Evolutionary conservation across 2,113 vertebrate species (phyloP), one percentile per base, ranked within the genome.

Genomic region (Mastomys coucha): DNA sequence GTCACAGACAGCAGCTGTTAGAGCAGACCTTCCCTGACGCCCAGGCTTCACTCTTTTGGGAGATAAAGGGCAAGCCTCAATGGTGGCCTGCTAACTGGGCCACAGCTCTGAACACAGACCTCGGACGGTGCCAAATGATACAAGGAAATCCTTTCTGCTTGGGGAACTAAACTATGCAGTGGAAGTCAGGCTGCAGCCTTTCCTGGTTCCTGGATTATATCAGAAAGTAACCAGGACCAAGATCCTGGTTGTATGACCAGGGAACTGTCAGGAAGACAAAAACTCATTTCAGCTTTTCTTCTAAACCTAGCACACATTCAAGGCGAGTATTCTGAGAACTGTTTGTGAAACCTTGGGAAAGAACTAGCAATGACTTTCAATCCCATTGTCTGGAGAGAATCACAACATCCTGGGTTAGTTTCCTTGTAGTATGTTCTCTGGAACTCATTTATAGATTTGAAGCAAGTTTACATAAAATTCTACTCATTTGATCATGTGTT

Each of bases 131-230:
- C 91, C 91, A 90, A 92, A 53, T 7, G 65, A 80, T 33, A 91
- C 51, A 45, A 45, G 88, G 65, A 92, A 94, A 87, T 84, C 72
- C 72, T 76, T 90, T 88, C 86, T 76, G 91, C 51, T 84, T 84
- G 84, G n/a, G 69, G n/a, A 93, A 77, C 45, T 36, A 95, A 96
- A 70, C 45, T 45, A 36, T 11, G 8, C 26, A 53, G 8, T 17
- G 51, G 53, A 85, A 88, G 39, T 20, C 24, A 65, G 76, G 63
- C 73, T 89, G 36, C 11, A 3, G 42, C 60, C 51, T 87, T 72
- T 93, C 82, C 51, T 80, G 73, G 76, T 49, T 91, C 94, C 82
- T 65, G 45, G 12, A 77, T 92, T 85, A 49, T 81, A 86, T 77
- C 91, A 91, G 87, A 89, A 96, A 94, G 84, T 17, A 82, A 69